Evolutionary conservation across 2,797 vertebrate genomes (phyloP), one percentile per base, ranked within the genome.

Genomic region (Tokudaia tokunoshimensis): DNA sequence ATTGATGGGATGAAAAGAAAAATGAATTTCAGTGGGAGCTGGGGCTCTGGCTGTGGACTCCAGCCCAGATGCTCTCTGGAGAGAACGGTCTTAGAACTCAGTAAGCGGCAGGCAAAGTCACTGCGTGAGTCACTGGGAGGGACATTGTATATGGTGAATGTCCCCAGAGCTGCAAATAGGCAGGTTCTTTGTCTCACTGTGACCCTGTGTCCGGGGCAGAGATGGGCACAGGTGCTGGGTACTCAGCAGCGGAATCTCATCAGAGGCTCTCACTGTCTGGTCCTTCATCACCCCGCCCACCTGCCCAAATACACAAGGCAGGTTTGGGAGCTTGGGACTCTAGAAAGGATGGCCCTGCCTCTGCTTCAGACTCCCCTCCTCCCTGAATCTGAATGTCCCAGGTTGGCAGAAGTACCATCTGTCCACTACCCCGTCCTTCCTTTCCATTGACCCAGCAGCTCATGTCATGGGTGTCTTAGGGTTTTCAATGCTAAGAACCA

Each of bases 1-100:
- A 5, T 13, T 11, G 26, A 26, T 34, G 8, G 65, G 22, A 10
- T 47, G 20, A 2, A 72, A 52, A 37, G 55, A 24, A 31, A 47
- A 1, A 3, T 3, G 5, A 11, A 22, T n/a, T 63, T 19, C 0
- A 47, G 3, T 3, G 0, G 13, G n/a, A 12, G 41, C 3, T 0
- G 1, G 12, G n/a, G 55, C 37, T 19, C 82, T 1, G 37, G 44
- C 41, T 0, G 4, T 44, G n/a, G 41, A 34, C 17, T 65, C 70
- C 0, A 67, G 82, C 29, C 82, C 50, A 44, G 82, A n/a, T 20
- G 59, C 61, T 65, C 61, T 84, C 82, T 22, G 59, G 37, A 47
- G 82, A 65, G 44, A 44, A 20, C 3, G 5, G 0, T 34, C 79
- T 67, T 3, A 26, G 52, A 57, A 41, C n/a, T 19, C 44, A 41